phyloP scores from a whole-genome alignment of 2,888 invertebrate species.

The Sphecodes monilicornis region DNA sequence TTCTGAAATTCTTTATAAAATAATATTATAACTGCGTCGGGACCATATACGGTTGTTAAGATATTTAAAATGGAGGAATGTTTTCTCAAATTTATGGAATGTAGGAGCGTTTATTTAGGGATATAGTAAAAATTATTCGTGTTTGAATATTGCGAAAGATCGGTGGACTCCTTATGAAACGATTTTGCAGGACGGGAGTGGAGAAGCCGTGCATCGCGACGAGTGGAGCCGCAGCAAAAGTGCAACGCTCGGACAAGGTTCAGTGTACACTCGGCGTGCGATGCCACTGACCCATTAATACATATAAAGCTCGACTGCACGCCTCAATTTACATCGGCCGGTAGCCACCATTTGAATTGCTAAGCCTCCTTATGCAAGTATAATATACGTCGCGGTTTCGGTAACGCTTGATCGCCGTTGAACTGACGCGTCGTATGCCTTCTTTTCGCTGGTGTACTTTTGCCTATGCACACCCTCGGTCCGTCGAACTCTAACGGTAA shows the following conservation, averaged over 20 bases:
- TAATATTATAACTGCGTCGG: background rate
- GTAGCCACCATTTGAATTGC: constrained; percentile 72
- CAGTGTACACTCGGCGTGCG: constrained; percentile 72
- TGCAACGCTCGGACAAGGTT: constrained; percentile 80
- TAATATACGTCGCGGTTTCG: constrained; percentile 60
- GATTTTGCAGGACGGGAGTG: background rate
- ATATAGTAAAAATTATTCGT: background rate
- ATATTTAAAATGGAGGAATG: background rate
- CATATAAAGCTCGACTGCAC: constrained; percentile 76
- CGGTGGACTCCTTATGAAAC: background rate
- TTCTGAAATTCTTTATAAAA: background rate
- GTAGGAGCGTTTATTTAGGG: background rate
- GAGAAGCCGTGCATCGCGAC: background rate
- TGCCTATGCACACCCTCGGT: constrained; percentile 16
- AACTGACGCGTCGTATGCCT: constrained; percentile 14
- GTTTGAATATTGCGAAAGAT: background rate
- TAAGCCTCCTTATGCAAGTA: constrained; percentile 66
- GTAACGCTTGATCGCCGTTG: constrained; percentile 48
- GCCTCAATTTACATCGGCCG: constrained; percentile 72
- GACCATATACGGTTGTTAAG: too few relatives aligned
- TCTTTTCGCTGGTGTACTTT: background rate
- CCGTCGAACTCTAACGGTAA: constrained; percentile 46
- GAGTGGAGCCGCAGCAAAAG: constrained; percentile 71
- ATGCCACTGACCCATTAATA: constrained; percentile 84
- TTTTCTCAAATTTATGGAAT: background rate